These are phyloP conservation scores for Syrmaticus mikado DNA, from an alignment of 2,113 vertebrate species.

Conservation along the genomic window DNA sequence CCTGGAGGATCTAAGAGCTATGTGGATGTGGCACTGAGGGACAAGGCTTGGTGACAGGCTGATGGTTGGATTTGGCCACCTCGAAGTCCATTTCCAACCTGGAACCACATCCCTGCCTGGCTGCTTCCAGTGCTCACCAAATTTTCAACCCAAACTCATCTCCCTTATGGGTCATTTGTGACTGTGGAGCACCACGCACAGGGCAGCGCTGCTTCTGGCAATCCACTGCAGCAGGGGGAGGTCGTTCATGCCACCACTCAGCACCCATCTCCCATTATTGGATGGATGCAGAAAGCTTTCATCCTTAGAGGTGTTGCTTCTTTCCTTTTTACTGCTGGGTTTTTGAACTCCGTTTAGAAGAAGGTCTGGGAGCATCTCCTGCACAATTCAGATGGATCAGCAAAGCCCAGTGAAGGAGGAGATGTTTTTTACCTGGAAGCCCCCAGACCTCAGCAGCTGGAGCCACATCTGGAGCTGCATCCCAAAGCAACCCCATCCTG, in stretches of 20 bases:
- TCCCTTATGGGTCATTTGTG: not conserved
- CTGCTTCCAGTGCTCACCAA: not conserved
- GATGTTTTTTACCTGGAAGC: not conserved
- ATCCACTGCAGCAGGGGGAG: not conserved
- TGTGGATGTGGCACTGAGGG: not conserved
- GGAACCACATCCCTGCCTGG: not conserved
- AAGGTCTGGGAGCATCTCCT: not conserved
- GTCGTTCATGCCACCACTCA: not conserved
- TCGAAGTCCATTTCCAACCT: not conserved
- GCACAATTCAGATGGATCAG: rapidly evolving
- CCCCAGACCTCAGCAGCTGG: not conserved
- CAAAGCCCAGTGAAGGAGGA: not conserved
- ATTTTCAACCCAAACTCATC: not conserved
- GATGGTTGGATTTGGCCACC: not conserved
- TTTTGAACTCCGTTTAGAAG: not conserved
- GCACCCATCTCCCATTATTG: not conserved
- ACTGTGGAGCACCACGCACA: not conserved
- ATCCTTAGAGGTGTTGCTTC: not conserved
- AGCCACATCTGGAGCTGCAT: not conserved
- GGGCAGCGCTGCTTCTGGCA: not conserved
- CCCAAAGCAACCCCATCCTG: rapidly evolving
- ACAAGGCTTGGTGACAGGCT: not conserved
- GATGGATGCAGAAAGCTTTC: rapidly evolving
- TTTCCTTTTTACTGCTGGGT: not conserved
- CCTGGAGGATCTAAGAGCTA: not conserved